Evolutionary conservation across 2,113 vertebrate species (phyloP), one percentile per base, ranked within the genome.

Genomic region (Columba livia): DNA sequence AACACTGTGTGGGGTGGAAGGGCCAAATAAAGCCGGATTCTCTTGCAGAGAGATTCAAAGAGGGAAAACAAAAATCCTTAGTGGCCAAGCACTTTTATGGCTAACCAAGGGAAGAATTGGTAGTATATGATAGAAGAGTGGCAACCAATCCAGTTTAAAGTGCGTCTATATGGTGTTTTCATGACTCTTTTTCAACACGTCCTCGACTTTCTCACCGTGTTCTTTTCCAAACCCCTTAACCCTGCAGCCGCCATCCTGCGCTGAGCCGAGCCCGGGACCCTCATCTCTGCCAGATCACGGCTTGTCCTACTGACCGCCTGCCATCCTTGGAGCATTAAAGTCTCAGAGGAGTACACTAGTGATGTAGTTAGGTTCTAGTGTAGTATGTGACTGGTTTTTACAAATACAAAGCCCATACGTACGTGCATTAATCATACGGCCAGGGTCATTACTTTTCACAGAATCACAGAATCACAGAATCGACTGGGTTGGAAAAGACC

Each of bases 261-360:
- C 74, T 6, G 5, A 5, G 62, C 36, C 4, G 44, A 47, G 44
- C 44, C 44, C 44, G 9, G 44, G 44, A 47, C 44, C 44, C 18
- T 47, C 44, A 24, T 21, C 60, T 72, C 44, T 19, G 5, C 58
- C 57, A 0, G 17, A 9, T 8, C 2, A 25, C 9, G 42, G 23
- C 0, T 8, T 14, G 1, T 5, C 7, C 4, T 3, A 2, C 18
- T 32, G 9, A 11, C 15, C 19, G 42, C 29, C 67, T 13, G 5
- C 42, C 2, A 0, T 10, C 8, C 31, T 9, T 0, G 0, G 48
- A 6, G 8, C 4, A 2, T 8, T 19, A 32, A 1, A 4, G 4
- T 5, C n/a, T 16, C 51, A 3, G 32, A 23, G 57, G 1, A 34
- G 36, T 8, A 1, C 8, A 6, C 20, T 36, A 8, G 15, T 1